A percentile compares a stretch with the other conserved stretches of the same genome.
Conservation (phyloP, 2,113 vertebrate genomes). For the Pseudorectes ferrugineus region DNA sequence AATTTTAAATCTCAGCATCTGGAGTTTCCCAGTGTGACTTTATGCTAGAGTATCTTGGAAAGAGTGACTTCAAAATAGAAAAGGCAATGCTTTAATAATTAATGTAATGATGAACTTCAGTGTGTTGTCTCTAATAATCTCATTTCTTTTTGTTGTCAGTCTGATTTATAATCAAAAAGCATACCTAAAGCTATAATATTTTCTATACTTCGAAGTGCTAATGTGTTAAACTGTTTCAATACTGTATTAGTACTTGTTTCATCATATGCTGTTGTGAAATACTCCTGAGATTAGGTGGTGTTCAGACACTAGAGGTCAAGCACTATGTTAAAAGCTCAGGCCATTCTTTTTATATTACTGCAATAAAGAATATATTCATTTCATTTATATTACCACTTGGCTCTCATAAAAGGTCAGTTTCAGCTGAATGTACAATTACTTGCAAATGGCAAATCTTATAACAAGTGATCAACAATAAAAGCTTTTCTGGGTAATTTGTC, state of each 20-base stretch:
- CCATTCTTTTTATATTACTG: constrained; percentile 69
- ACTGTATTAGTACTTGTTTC: constrained; percentile 33
- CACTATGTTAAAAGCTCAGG: constrained; percentile 62
- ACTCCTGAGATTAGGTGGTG: constrained; percentile 49
- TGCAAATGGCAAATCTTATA: constrained; percentile 67
- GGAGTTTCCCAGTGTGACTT: neutral
- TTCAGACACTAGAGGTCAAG: constrained; percentile 64
- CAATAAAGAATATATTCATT: constrained; percentile 73
- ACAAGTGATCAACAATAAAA: constrained; percentile 70
- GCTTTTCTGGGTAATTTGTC: constrained; percentile 62
- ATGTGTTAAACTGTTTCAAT: constrained; percentile 49
- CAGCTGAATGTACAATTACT: constrained; percentile 66
- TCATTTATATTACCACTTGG: constrained; percentile 67
- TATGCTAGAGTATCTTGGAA: neutral
- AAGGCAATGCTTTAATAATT: neutral
- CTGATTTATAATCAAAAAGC: constrained; percentile 5
- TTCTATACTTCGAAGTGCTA: constrained; percentile 43
- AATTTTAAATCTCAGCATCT: constrained; percentile 1
- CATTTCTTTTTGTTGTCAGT: neutral
- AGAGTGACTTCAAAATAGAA: neutral
- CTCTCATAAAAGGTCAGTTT: constrained; percentile 73
- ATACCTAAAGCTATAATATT: constrained; percentile 16
- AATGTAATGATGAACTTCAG: neutral
- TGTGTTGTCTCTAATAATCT: neutral
- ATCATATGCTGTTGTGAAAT: constrained; percentile 34